phyloP scores from a whole-genome alignment of 2,113 vertebrate genomes.

The Cheirogaleus medius region DNA sequence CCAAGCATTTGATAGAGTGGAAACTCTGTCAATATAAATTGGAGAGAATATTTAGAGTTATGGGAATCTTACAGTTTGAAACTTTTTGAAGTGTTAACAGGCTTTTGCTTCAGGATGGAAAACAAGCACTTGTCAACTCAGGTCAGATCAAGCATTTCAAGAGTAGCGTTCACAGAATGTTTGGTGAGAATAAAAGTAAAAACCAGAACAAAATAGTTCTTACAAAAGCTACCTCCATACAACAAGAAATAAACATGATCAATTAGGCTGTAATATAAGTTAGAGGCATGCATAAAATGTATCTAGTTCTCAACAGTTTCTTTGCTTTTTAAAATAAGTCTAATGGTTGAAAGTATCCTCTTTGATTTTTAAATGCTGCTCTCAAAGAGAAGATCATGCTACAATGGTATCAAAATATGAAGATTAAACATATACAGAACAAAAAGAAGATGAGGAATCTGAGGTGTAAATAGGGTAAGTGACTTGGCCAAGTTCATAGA shows the following conservation, averaged over 20 bases:
- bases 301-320: background rate
- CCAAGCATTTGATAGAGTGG: background rate
- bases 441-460: background rate
- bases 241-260: background rate
- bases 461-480: background rate
- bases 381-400: background rate
- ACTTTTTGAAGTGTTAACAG: conserved; percentile 18
- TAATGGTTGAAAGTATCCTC: background rate
- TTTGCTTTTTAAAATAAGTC: background rate
- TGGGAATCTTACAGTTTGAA: background rate
- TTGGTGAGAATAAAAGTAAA: conserved; percentile 28
- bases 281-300: background rate
- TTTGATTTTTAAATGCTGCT: conserved; percentile 9
- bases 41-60: background rate
- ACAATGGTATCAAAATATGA: background rate
- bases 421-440: background rate
- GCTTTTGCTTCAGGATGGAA: conserved; percentile 50
- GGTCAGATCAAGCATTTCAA: conserved; percentile 27
- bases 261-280: background rate
- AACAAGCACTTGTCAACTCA: conserved; percentile 43
- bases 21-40: background rate
- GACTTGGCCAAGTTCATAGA: background rate
- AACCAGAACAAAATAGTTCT: background rate
- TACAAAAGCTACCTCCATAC: background rate
- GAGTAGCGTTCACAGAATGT: background rate